Conservation (phyloP, 2,888 invertebrate genomes). For the Doris montereyensis region DNA sequence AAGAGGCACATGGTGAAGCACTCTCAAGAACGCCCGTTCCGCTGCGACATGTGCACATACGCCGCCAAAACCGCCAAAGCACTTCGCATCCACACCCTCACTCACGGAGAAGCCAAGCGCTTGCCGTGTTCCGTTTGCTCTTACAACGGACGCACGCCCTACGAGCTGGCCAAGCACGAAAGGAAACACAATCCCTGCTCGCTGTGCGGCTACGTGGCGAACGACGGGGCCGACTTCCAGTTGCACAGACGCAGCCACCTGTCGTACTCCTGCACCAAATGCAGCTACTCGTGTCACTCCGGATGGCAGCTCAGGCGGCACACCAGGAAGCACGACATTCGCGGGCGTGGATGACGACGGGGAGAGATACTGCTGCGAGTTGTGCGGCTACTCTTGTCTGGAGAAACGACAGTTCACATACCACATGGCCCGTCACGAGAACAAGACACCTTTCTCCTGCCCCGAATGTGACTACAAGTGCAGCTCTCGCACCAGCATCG, state of each 20-base stretch:
- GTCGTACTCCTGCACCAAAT: conserved; percentile 32
- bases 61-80: conserved; percentile 36
- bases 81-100: conserved; percentile 31
- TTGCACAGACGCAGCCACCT: conserved; percentile 35
- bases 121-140: conserved; percentile 33
- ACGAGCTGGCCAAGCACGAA: conserved; percentile 37
- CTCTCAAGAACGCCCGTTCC: conserved; percentile 37
- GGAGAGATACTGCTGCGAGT: conserved; percentile 39
- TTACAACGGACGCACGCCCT: conserved; percentile 37
- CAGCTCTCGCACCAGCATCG: conserved; percentile 37
- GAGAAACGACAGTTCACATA: conserved; percentile 34
- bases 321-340: conserved; percentile 25
- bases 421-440: conserved; percentile 37
- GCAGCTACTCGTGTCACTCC: conserved; percentile 35
- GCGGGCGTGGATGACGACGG: no score
- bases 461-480: conserved; percentile 39
- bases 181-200: conserved; percentile 34
- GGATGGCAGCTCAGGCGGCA: conserved; percentile 35
- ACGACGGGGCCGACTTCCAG: conserved; percentile 32
- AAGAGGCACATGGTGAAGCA: conserved; percentile 42
- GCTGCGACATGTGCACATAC: conserved; percentile 30
- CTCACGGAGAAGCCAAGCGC: conserved; percentile 31
- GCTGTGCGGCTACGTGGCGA: conserved; percentile 31
- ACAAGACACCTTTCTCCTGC: conserved; percentile 35
- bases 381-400: conserved; percentile 42